phyloP scores from a whole-genome alignment of 2,797 vertebrate species.

The Tadarida brasiliensis region DNA sequence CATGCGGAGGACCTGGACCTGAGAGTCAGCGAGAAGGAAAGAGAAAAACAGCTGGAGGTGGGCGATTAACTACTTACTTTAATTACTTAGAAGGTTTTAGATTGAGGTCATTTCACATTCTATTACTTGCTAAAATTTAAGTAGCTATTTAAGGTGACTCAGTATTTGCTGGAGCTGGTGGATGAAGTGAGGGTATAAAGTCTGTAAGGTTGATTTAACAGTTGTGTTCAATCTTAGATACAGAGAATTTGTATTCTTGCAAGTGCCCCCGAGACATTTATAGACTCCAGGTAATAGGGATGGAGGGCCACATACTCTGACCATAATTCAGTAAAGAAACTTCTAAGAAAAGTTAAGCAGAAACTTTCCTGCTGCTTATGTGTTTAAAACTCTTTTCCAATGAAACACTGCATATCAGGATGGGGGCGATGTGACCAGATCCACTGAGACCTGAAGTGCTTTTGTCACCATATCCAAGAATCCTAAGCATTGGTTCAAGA shows the following conservation, averaged over 20 bases:
- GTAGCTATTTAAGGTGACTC: not conserved
- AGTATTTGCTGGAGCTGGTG: not conserved
- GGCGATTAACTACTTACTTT: not conserved
- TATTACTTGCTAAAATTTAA: not conserved
- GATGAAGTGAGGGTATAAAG: no score
- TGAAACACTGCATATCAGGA: not conserved
- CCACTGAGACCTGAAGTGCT: not conserved
- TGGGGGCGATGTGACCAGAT: not conserved
- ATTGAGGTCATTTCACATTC: not conserved
- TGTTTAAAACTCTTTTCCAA: not conserved
- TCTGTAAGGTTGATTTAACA: not conserved
- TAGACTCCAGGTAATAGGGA: not conserved
- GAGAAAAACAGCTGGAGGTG: slow-evolving; percentile 91
- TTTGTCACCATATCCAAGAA: not conserved
- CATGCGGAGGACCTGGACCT: slow-evolving; percentile 86
- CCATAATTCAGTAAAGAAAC: not conserved
- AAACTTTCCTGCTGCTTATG: not conserved
- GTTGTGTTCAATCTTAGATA: not conserved
- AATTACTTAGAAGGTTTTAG: not conserved
- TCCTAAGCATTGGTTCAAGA: not conserved
- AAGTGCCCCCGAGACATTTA: not conserved
- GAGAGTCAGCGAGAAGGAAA: slow-evolving; percentile 86
- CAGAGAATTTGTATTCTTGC: not conserved
- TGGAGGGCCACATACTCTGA: not conserved
- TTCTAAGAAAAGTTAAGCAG: not conserved